phyloP scores from a whole-genome alignment of 2,888 invertebrate species.

The Tachina lurida region DNA sequence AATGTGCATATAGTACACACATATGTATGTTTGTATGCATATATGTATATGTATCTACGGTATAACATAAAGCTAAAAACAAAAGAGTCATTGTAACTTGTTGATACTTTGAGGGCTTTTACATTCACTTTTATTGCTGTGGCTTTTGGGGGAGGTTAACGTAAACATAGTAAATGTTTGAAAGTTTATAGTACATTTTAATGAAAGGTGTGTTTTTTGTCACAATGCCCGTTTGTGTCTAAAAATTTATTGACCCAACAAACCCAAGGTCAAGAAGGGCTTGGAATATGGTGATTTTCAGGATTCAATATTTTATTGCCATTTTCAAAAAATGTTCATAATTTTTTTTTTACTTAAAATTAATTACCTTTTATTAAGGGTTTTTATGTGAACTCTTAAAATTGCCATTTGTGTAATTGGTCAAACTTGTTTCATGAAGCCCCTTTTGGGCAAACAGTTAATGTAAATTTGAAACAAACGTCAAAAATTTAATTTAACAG shows the following conservation, averaged over 20 bases:
- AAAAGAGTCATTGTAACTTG: constrained; percentile 55
- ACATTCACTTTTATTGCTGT: constrained; percentile 33
- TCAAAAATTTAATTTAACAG: no score
- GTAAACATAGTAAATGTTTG: not conserved
- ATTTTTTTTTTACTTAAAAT: no score
- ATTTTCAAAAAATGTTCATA: no score
- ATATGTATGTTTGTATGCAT: no score
- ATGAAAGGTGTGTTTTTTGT: not conserved
- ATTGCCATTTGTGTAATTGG: no score
- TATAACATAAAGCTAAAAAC: not conserved
- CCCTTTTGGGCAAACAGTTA: no score
- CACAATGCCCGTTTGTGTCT: not conserved
- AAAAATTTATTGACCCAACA: not conserved
- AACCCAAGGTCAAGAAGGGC: not conserved
- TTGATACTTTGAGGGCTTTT: constrained; percentile 49
- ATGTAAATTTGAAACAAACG: no score
- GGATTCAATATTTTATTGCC: not conserved
- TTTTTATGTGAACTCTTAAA: no score
- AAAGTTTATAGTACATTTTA: not conserved
- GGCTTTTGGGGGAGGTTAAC: constrained; percentile 16
- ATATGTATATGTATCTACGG: not conserved
- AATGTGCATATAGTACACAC: not conserved
- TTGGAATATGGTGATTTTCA: not conserved
- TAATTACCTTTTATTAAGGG: no score
- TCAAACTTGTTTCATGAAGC: no score